Evolutionary conservation across 2,888 invertebrate genomes (phyloP).

Genomic region (Gerris lacustris): DNA sequence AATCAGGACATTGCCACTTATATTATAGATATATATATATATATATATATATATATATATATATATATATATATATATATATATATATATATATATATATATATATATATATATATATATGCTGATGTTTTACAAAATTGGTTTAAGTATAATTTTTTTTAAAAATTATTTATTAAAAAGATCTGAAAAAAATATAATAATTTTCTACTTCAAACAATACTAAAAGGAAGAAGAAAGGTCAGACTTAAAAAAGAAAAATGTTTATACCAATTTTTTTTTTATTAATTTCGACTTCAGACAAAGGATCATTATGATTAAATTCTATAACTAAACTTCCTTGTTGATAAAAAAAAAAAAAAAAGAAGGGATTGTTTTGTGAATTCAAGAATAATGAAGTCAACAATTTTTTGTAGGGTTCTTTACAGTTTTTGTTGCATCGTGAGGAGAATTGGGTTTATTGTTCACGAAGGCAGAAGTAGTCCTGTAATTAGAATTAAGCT

Average conservation of each 20-base stretch:
- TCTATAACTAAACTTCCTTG: not conserved
- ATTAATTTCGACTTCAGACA: not conserved
- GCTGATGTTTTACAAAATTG: too few species aligned
- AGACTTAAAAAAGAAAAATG: not conserved
- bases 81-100: too few species aligned
- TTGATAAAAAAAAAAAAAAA: not conserved
- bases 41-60: too few species aligned
- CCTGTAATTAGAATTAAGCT: conserved; percentile 5
- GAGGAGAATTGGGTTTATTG: not conserved
- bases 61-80: too few species aligned
- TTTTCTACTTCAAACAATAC: too few species aligned
- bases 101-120: too few species aligned
- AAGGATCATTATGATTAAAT: conserved; percentile 1
- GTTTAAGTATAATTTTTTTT: too few species aligned
- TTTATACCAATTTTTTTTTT: not conserved
- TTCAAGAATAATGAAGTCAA: not conserved
- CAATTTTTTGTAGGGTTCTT: not conserved
- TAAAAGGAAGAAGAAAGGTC: too few species aligned
- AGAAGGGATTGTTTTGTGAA: not conserved
- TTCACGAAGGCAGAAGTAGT: not conserved
- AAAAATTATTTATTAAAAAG: too few species aligned
- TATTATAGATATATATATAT: too few species aligned
- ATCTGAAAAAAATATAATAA: too few species aligned
- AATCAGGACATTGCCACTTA: too few species aligned
- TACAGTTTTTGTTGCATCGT: not conserved